These are phyloP conservation scores for Fulmarus glacialis DNA, from an alignment of 2,113 vertebrate species.

Conservation along the genomic window DNA sequence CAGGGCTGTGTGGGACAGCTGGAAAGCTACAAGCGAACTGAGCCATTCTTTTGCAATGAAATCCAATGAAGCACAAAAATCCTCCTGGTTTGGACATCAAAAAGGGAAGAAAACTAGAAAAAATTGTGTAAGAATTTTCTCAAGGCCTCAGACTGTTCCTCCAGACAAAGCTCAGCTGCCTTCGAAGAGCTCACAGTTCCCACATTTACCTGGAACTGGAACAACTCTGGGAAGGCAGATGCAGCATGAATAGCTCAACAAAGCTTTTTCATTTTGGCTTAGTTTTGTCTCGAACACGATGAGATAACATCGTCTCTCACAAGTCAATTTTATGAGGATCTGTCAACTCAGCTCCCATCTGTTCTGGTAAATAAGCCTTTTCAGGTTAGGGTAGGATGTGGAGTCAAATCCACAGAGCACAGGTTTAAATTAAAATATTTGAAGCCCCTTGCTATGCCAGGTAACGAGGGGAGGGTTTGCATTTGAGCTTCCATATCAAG, in stretches of 20 bases:
- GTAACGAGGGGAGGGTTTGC: background rate
- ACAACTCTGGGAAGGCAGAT: background rate
- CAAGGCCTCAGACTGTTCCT: background rate
- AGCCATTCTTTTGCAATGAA: background rate
- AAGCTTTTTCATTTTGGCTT: constrained; percentile 34
- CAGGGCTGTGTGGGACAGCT: background rate
- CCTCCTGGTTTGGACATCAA: background rate
- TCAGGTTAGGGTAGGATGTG: background rate
- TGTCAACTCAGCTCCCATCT: constrained; percentile 42
- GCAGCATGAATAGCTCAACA: background rate
- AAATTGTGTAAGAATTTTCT: background rate
- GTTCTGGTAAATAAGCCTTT: constrained; percentile 20
- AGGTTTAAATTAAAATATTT: background rate
- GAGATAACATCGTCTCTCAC: constrained; percentile 37
- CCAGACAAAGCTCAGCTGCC: background rate
- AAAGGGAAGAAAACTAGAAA: background rate
- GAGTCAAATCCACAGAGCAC: background rate
- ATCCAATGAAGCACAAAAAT: background rate
- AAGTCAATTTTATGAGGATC: constrained; percentile 51
- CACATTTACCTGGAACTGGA: background rate
- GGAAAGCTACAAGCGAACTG: background rate
- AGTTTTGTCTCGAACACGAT: background rate
- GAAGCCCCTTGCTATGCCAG: background rate
- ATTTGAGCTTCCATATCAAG: background rate
- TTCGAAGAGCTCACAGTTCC: background rate